Conservation (phyloP, 2,797 vertebrate species). For the Aselliscus stoliczkanus region DNA sequence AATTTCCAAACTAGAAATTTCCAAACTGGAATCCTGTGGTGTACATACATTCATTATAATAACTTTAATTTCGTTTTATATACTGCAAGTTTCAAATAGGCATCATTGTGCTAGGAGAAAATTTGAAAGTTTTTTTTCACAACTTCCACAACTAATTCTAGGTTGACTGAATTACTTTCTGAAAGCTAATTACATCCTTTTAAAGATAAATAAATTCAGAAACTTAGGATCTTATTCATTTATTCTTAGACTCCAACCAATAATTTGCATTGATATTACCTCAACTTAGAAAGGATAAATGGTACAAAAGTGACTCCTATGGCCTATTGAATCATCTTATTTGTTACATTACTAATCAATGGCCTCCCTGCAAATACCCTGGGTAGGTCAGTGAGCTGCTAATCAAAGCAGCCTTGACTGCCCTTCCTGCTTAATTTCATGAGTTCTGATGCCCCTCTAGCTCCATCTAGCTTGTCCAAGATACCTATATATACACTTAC, state of each 20-base stretch:
- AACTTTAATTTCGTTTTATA: background rate
- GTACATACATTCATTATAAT: background rate
- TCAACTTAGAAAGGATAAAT: background rate
- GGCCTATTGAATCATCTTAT: background rate
- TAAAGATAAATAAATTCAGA: conserved; percentile 1
- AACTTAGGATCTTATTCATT: background rate
- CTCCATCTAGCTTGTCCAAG: background rate
- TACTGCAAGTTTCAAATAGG: background rate
- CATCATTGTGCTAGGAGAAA: background rate
- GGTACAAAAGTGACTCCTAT: background rate
- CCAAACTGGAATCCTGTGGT: background rate
- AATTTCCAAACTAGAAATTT: conserved; percentile 25
- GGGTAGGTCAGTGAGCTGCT: background rate
- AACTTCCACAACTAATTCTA: background rate
- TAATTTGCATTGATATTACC: background rate
- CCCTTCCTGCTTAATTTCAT: conserved; percentile 15
- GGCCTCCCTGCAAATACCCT: background rate
- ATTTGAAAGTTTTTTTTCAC: background rate
- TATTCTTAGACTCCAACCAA: background rate
- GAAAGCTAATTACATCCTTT: background rate
- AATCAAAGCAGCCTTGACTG: background rate
- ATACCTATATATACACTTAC: background rate
- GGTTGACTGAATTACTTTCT: background rate
- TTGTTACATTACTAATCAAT: background rate
- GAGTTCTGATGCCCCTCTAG: background rate